Conservation (phyloP, 2,888 invertebrate genomes). For the Podotricha telesiphe region DNA sequence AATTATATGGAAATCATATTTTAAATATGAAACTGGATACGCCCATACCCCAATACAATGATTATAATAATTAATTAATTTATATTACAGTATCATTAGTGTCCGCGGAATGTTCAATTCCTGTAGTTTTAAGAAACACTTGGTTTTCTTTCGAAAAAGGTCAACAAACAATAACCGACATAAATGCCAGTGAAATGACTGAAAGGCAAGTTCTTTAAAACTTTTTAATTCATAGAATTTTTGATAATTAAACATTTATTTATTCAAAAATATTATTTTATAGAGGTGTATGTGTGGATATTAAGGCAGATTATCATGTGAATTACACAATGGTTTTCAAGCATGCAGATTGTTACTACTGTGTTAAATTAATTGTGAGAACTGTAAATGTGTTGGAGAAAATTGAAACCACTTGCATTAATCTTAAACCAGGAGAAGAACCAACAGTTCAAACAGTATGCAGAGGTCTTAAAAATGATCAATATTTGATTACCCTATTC, state of each 20-base stretch:
- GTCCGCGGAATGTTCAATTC: conserved; percentile 87
- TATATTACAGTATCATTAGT: conserved; percentile 61
- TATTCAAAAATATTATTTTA: background rate
- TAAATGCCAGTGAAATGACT: conserved; percentile 91
- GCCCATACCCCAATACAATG: conserved; percentile 56
- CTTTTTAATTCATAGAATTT: conserved; percentile 1
- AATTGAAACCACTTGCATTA: conserved; percentile 92
- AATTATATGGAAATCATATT: background rate
- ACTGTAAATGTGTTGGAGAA: conserved; percentile 95
- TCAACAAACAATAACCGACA: conserved; percentile 90
- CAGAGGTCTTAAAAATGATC: conserved; percentile 88
- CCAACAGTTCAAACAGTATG: conserved; percentile 92
- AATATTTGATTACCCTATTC: conserved; percentile 92
- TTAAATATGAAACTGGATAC: conserved; percentile 54
- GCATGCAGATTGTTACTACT: conserved; percentile 89
- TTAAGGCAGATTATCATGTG: conserved; percentile 88
- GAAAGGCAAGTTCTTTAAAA: conserved; percentile 69
- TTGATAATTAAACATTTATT: background rate
- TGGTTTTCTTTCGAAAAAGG: conserved; percentile 97
- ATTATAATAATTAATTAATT: conserved; percentile 39
- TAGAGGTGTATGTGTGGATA: conserved; percentile 88
- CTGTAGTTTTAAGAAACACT: conserved; percentile 90
- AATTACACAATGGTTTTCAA: conserved; percentile 94
- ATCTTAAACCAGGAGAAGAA: conserved; percentile 84
- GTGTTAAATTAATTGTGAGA: conserved; percentile 92